Base-by-base conservation (phyloP, 1,140 invertebrate species). In the Vanessa tameamea region DNA sequence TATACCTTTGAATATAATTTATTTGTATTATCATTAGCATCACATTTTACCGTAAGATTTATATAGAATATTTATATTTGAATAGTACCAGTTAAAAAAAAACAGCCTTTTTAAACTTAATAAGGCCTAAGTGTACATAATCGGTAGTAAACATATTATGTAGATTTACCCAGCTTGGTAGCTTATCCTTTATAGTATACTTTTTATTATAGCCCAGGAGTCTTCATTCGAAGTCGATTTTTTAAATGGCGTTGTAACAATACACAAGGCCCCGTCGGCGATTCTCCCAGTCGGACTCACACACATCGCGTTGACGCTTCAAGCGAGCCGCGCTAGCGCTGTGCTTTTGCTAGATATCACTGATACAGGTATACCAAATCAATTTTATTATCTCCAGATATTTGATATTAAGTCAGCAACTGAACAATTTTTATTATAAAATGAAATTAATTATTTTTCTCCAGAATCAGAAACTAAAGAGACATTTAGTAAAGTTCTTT, bases 401-500 rank as follows among this genome's bases (percentile, higher is more conserved):
- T 5, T 43, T 11, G 37, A 43, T 43, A 9, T 43, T 43, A 9
- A 9, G 7, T 1, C 3, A 11, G 37, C 3, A 43, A 11, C 1
- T 43, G 37, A 1, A 43, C 3, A 8, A 43, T 43, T 9, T 43
- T 43, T 9, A 8, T 43, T 43, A 9, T 43, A 50, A 20, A 15
- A 43, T 43, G 1, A 5, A 8, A 43, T 43, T 9, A 43, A 43
- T 53, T n/a, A 0, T 7, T 14, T 47, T 16, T 11, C 14, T 43
- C n/a, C 50, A 51, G 12, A 16, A 16, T 53, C 12, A 71, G 50
- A 16, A 15, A 64, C 64, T 64, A 77, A 78, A 8, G 69, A 5
- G 8, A 26, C 61, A 20, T 89, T 90, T 69, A 82, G 83, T n/a
- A 84, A 82, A 69, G 51, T 85, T 68, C 64, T 87, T 2, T 87